Evolutionary conservation across 2,113 vertebrate genomes (phyloP).

Genomic region (Oryzias woworae): DNA sequence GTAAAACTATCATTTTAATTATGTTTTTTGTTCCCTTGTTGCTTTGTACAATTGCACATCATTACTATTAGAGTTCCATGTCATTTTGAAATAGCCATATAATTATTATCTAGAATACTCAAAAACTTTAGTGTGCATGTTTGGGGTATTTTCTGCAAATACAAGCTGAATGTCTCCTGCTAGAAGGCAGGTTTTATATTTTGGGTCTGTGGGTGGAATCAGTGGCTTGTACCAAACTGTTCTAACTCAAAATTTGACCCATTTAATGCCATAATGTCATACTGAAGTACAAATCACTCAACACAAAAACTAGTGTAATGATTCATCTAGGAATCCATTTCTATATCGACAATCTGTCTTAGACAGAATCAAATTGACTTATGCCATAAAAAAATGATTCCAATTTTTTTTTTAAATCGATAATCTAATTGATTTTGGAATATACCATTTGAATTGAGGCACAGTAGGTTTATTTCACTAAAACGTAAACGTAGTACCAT

Average conservation of each 20-base stretch:
- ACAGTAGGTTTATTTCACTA: no score
- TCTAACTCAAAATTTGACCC: background rate
- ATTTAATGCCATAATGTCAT: background rate
- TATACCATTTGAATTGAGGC: no score
- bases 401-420: no score
- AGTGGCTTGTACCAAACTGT: background rate
- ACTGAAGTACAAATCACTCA: no score
- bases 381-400: no score
- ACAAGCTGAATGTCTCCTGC: background rate
- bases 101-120: background rate
- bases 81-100: background rate
- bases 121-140: background rate
- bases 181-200: background rate
- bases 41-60: background rate
- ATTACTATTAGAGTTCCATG: background rate
- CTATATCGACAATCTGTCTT: no score
- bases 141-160: background rate
- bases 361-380: no score
- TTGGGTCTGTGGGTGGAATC: slow-evolving; percentile 7
- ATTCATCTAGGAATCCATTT: no score
- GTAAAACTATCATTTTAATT: background rate
- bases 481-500: no score
- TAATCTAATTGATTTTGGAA: no score
- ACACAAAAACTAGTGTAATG: no score
- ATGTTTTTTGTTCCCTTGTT: background rate